These are phyloP conservation scores for Cygnus buccinator DNA, from an alignment of 2,113 vertebrate species.

Conservation along the genomic window DNA sequence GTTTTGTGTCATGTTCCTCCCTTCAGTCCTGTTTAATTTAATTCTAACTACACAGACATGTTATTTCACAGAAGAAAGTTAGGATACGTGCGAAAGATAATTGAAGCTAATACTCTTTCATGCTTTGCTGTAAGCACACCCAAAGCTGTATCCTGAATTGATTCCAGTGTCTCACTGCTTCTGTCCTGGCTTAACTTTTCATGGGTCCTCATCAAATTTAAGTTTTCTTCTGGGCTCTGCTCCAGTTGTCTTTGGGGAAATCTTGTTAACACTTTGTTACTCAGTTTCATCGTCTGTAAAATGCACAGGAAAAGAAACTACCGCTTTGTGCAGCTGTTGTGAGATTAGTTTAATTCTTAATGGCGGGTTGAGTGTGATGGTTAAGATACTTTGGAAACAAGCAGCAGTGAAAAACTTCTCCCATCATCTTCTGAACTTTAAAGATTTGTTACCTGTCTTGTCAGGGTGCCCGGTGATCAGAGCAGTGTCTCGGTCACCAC, in stretches of 20 bases:
- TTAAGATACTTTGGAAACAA: background rate
- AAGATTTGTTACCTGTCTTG: background rate
- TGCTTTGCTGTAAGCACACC: background rate
- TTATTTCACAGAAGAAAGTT: background rate
- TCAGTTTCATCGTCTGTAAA: background rate
- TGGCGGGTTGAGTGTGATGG: background rate
- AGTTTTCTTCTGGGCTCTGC: background rate
- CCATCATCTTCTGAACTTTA: background rate
- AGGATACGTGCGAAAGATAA: background rate
- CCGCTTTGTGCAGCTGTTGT: background rate
- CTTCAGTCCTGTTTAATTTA: background rate
- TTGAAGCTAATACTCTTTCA: background rate
- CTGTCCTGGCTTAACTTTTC: background rate
- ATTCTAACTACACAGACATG: background rate
- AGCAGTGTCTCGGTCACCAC: background rate
- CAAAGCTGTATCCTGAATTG: background rate
- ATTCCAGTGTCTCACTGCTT: background rate
- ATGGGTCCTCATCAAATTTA: background rate
- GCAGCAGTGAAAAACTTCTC: background rate
- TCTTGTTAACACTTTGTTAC: background rate
- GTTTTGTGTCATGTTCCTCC: background rate
- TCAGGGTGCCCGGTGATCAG: background rate
- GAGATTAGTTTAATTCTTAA: background rate
- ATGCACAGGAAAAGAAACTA: background rate
- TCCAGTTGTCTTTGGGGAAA: slow-evolving; percentile 1